Percentiles rank a stretch among this genome's conserved stretches.
phyloP scores from a whole-genome alignment of 2,888 invertebrate genomes.

The Tenthredo distinguenda region DNA sequence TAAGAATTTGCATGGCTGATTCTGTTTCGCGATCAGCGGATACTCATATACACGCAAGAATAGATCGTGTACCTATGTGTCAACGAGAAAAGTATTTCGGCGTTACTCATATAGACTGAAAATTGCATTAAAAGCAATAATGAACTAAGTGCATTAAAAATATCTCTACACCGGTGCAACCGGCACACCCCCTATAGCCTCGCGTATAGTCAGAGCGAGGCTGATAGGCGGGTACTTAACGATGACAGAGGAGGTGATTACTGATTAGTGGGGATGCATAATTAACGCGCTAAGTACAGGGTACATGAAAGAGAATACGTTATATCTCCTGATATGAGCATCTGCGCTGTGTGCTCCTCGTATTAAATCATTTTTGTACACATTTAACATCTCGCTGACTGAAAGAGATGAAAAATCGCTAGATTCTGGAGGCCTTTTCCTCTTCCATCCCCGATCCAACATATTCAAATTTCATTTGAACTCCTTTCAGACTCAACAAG shows the following conservation, averaged over 20 bases:
- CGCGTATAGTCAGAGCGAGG: conserved; percentile 26
- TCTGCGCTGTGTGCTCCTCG: conserved; percentile 23
- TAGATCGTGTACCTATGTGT: conserved; percentile 13
- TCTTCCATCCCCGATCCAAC: not conserved
- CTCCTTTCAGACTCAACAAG: not conserved
- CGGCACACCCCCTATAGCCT: conserved; percentile 53
- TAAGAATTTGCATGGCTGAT: conserved; percentile 58
- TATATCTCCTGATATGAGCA: conserved; percentile 48
- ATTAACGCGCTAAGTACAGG: conserved; percentile 56
- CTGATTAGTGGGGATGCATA: conserved; percentile 61
- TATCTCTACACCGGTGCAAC: conserved; percentile 53
- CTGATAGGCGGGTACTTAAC: conserved; percentile 46
- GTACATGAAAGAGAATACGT: conserved; percentile 58
- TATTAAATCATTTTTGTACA: conserved; percentile 38
- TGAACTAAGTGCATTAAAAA: conserved; percentile 57
- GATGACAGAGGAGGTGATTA: conserved; percentile 56
- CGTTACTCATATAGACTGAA: conserved; percentile 48
- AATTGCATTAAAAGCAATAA: conserved; percentile 55
- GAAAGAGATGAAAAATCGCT: not conserved
- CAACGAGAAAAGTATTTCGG: not conserved
- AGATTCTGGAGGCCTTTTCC: not conserved
- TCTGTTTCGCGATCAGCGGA: conserved; percentile 55
- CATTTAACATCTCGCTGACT: conserved; percentile 26
- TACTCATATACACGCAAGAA: not conserved
- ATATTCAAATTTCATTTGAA: not conserved